Evolutionary conservation across 2,888 invertebrate species (phyloP), one percentile per base, ranked within the genome.

Genomic region (Lycaena phlaeas): DNA sequence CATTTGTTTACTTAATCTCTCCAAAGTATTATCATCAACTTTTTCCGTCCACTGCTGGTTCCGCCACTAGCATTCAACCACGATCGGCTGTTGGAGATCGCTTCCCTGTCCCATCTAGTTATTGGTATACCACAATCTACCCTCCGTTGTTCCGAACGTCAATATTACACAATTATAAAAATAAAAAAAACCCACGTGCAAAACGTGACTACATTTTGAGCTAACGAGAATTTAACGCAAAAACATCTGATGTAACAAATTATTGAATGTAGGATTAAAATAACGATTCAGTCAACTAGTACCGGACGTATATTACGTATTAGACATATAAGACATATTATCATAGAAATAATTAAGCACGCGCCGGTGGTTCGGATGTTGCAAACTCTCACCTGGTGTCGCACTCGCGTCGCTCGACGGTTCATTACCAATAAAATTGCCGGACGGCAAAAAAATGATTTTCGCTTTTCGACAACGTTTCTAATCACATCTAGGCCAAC

Each of bases 311-410:
- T 72, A 64, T 46, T 49, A 44, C 44, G 25, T 40, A 43, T 69
- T 65, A 66, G 67, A 31, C 31, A 31, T 39, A 43, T 69, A 65
- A 66, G 67, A 34, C 34, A 34, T 34, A 34, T n/a, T n/a, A n/a
- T 34, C 11, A 9, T 59, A 66, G 69, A 68, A 68, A 70, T 67
- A 72, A 76, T 73, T 69, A 74, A 64, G 68, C 68, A 68, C 61
- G 66, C 59, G 57, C 53, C 54, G 62, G 56, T 57, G 60, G 55
- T 60, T 54, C 57, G 56, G 61, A 59, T n/a, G n/a, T 62, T 67
- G 70, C 64, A 72, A 78, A 82, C 84, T 84, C 84, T 84, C 84
- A 81, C 84, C 82, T 57, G 69, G 72, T 75, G 78, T 77, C 79
- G 72, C 70, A 70, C 72, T 77, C 76, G 70, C 68, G 71, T 74